These are phyloP conservation scores for Connochaetes taurinus DNA, from an alignment of 2,113 vertebrate species.

Conservation along the genomic window DNA sequence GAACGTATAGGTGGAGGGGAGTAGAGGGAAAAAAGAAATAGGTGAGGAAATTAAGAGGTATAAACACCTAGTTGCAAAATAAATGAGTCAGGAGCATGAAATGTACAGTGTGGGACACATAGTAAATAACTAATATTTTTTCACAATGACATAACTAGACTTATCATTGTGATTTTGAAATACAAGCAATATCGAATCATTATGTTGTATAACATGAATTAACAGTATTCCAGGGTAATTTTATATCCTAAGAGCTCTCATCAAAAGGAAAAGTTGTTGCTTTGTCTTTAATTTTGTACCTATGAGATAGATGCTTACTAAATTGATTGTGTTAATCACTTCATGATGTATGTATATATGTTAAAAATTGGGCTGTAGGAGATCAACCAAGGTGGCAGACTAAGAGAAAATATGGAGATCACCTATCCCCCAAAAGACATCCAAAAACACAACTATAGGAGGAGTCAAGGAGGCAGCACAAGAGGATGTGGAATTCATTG, in stretches of 20 bases:
- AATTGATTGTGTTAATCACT: neutral
- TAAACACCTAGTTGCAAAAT: neutral
- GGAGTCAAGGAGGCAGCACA: neutral
- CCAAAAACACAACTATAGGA: neutral
- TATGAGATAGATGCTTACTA: neutral
- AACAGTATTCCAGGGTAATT: neutral
- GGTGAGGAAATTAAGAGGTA: neutral
- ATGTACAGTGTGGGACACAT: neutral
- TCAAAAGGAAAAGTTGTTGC: neutral
- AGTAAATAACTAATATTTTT: neutral
- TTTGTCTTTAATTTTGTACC: neutral
- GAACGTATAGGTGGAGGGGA: neutral
- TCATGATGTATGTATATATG: neutral
- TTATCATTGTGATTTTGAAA: neutral
- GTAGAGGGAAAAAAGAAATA: neutral
- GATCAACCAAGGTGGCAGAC: neutral
- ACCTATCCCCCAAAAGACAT: neutral
- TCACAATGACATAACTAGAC: neutral
- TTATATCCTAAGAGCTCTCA: neutral
- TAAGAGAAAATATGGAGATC: neutral
- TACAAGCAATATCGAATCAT: neutral
- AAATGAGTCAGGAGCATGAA: neutral
- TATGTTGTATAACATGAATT: neutral
- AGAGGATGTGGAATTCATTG: neutral
- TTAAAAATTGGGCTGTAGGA: neutral